phyloP scores from a whole-genome alignment of 30 jellyfish, hydroid and myxozoan species.

The Aurelia sp. region DNA sequence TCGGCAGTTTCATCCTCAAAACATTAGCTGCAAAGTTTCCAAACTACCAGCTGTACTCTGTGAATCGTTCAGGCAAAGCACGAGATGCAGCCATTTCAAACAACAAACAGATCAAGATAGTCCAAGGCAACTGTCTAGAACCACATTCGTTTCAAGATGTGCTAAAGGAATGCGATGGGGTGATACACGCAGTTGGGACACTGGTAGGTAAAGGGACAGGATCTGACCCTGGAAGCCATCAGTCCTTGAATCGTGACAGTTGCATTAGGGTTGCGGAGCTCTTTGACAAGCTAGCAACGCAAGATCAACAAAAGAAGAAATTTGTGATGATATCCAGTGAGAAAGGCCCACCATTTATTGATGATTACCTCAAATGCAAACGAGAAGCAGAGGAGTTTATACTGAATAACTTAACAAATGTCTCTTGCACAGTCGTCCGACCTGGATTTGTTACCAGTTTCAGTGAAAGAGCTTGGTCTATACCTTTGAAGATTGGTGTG shows the following conservation, averaged over 20 bases:
- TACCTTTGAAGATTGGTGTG: conserved; percentile 62
- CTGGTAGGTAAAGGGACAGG: conserved; percentile 67
- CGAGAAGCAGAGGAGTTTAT: conserved; percentile 65
- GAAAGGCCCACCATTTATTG: conserved; percentile 76
- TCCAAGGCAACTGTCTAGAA: conserved; percentile 66
- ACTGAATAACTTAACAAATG: conserved; percentile 14
- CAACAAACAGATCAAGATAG: conserved; percentile 25
- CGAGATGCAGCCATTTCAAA: conserved; percentile 46
- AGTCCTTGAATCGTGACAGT: conserved; percentile 70
- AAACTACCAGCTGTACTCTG: conserved; percentile 45
- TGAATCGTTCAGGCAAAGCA: conserved; percentile 64
- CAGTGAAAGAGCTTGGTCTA: conserved; percentile 67
- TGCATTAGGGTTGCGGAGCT: conserved; percentile 65
- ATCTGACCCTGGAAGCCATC: conserved; percentile 75
- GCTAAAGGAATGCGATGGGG: conserved; percentile 65
- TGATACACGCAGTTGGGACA: conserved; percentile 69
- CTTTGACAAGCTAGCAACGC: conserved; percentile 42
- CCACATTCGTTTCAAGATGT: conserved; percentile 60
- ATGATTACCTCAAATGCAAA: conserved; percentile 53
- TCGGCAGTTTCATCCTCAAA: conserved; percentile 67
- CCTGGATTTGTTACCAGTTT: conserved; percentile 68
- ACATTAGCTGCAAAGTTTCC: conserved; percentile 64
- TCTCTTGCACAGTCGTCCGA: conserved; percentile 46
- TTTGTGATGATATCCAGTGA: conserved; percentile 75
- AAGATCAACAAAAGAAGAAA: conserved; percentile 39